Evolutionary conservation across 1,140 invertebrate species (phyloP).

Genomic region (Eurosta solidaginis): DNA sequence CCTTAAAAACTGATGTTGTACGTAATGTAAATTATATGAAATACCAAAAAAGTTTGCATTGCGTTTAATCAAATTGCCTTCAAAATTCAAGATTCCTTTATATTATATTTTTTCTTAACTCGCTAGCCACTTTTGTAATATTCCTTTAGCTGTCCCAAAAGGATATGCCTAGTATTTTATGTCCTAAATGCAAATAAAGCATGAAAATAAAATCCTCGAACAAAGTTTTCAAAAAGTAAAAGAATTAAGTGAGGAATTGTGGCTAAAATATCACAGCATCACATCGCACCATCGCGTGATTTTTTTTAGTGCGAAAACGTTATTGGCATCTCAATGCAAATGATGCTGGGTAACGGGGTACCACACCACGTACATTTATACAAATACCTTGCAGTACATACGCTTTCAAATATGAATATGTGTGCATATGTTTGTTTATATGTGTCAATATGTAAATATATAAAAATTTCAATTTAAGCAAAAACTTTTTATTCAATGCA

Average conservation of each 20-base stretch:
- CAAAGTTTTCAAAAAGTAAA: not conserved
- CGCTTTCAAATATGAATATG: not conserved
- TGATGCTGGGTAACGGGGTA: not conserved
- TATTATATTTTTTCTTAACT: not conserved
- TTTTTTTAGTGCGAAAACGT: not conserved
- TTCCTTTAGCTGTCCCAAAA: not conserved
- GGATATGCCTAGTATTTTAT: not conserved
- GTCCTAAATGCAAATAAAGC: not conserved
- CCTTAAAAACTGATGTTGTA: too few relatives aligned
- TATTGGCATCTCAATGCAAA: not conserved
- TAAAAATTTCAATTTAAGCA: constrained; percentile 4
- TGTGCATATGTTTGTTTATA: not conserved
- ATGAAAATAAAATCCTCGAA: not conserved
- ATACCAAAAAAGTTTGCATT: not conserved
- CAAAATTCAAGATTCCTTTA: not conserved
- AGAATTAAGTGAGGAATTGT: constrained; percentile 19
- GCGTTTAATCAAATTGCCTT: too few relatives aligned
- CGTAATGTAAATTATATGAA: too few relatives aligned
- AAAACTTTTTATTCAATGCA: constrained; percentile 24
- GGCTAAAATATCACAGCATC: constrained; percentile 6
- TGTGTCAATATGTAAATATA: not conserved
- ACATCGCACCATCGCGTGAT: not conserved
- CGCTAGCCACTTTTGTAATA: not conserved
- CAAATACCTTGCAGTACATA: not conserved
- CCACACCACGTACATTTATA: not conserved